Evolutionary conservation across 37 sponge, comb jelly and placozoan species (phyloP).

Genomic region (Ianthella basta): DNA sequence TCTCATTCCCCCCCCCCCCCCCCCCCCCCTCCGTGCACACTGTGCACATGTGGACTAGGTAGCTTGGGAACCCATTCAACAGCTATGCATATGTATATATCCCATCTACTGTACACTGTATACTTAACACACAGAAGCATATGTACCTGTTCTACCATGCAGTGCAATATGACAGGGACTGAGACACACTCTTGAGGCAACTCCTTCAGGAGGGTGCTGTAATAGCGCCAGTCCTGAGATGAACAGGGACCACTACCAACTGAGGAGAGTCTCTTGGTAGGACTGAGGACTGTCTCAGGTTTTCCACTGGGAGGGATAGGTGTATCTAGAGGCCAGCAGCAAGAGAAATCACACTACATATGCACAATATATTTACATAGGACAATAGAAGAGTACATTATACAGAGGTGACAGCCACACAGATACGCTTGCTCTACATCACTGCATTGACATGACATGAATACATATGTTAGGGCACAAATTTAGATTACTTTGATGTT

Average conservation of each 20-base stretch:
- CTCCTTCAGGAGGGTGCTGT: constrained; percentile 55
- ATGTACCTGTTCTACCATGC: constrained; percentile 90
- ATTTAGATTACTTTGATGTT: too few species aligned
- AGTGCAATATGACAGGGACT: constrained; percentile 67
- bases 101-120: neutral
- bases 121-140: neutral
- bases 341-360: neutral
- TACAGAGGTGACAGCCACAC: too few species aligned
- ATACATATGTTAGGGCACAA: too few species aligned
- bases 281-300: neutral
- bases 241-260: constrained; percentile 37
- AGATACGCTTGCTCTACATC: too few species aligned
- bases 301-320: neutral
- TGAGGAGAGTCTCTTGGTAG: too few species aligned
- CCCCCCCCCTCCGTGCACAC: too few species aligned
- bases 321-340: neutral
- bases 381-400: too few species aligned
- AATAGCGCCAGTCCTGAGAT: constrained; percentile 35
- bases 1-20: too few species aligned
- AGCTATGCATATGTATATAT: neutral
- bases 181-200: constrained; percentile 72
- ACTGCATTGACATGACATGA: too few species aligned
- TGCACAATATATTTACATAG: too few species aligned
- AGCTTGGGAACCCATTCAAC: too few species aligned
- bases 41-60: too few species aligned